phyloP scores from a whole-genome alignment of 2,797 vertebrate species.

The Aotus griseimembra region DNA sequence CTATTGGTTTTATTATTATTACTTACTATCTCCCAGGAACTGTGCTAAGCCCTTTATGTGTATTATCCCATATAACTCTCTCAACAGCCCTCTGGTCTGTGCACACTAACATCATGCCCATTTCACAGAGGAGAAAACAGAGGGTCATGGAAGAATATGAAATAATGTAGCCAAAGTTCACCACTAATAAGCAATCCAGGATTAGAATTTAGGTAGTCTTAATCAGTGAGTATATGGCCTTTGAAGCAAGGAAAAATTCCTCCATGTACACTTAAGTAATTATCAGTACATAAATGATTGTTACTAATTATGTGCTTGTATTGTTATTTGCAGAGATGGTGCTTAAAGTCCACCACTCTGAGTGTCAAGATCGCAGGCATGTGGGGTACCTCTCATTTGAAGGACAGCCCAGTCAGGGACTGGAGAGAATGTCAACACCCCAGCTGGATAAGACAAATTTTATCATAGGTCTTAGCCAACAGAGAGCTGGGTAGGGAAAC shows the following conservation, averaged over 20 bases:
- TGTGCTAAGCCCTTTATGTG: background rate
- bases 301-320: background rate
- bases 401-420: background rate
- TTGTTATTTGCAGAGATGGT: background rate
- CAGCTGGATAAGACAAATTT: background rate
- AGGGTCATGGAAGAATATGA: background rate
- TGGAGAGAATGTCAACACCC: background rate
- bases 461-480: background rate
- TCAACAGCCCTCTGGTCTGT: background rate
- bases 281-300: background rate
- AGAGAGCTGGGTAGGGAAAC: background rate
- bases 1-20: background rate
- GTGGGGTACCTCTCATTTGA: background rate
- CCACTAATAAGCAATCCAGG: background rate
- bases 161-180: background rate
- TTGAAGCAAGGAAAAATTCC: background rate
- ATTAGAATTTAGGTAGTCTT: background rate
- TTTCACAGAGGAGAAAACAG: background rate
- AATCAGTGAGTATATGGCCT: background rate
- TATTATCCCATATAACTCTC: background rate
- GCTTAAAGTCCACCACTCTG: background rate
- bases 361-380: background rate
- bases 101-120: background rate
- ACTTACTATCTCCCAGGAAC: background rate
- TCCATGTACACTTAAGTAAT: background rate